phyloP scores from a whole-genome alignment of 2,797 vertebrate genomes.

The Oryzias dopingdopingensis region DNA sequence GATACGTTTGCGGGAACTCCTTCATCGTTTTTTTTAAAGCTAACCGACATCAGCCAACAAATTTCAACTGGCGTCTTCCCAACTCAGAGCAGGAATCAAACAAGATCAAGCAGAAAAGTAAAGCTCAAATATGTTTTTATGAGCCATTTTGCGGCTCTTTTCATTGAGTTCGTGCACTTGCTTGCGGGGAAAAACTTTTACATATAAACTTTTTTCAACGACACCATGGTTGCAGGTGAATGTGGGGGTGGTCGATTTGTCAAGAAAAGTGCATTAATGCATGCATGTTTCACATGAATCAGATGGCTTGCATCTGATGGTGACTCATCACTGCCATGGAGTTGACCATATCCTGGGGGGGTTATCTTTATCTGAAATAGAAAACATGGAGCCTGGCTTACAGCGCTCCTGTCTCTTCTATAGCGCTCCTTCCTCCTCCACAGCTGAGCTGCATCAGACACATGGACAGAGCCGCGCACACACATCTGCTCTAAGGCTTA shows the following conservation, averaged over 20 bases:
- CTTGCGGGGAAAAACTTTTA: conserved; percentile 1
- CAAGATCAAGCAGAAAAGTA: background rate
- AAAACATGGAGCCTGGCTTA: conserved; percentile 51
- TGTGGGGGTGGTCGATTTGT: conserved; percentile 23
- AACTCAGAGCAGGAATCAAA: background rate
- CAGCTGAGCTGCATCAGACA: conserved; percentile 39
- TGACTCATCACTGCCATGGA: conserved; percentile 72
- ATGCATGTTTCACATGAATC: conserved; percentile 28
- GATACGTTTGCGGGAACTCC: too few species aligned
- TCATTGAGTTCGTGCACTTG: background rate
- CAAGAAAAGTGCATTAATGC: conserved; percentile 13
- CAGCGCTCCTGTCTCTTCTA: background rate
- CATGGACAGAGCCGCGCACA: conserved; percentile 24
- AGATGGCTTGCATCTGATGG: conserved; percentile 45
- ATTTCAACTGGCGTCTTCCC: too few species aligned
- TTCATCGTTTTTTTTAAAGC: too few species aligned
- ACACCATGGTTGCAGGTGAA: conserved; percentile 22
- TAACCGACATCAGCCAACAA: too few species aligned
- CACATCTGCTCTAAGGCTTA: conserved; percentile 55
- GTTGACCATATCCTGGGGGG: conserved; percentile 67
- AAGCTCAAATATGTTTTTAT: background rate
- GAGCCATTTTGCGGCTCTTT: background rate
- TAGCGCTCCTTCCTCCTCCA: conserved; percentile 26
- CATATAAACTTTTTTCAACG: conserved; percentile 16
- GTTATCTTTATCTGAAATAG: conserved; percentile 78